Evolutionary conservation across 2,797 vertebrate genomes (phyloP).

Genomic region (Okamejei kenojei): DNA sequence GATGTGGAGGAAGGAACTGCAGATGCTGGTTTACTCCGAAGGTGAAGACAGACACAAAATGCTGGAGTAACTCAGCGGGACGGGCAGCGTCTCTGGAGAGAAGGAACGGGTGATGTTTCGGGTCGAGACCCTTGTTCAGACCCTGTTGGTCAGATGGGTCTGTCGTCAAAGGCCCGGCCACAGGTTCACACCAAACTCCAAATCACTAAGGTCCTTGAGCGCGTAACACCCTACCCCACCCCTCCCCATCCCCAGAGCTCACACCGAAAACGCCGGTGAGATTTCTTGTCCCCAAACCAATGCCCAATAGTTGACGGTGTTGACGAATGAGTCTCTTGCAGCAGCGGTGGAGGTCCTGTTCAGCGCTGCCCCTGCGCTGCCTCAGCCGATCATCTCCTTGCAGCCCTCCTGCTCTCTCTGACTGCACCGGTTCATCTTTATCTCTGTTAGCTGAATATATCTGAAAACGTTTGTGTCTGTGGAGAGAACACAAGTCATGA

Average conservation of each 20-base stretch:
- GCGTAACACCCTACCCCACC: background rate
- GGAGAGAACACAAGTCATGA: constrained; percentile 1
- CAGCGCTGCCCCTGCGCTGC: too few relatives aligned
- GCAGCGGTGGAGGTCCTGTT: background rate
- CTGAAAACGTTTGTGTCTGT: constrained; percentile 85
- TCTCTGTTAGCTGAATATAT: constrained; percentile 90
- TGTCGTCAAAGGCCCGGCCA: too few relatives aligned
- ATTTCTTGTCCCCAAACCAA: background rate
- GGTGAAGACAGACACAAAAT: too few relatives aligned
- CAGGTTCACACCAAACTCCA: background rate
- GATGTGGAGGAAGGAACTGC: too few relatives aligned
- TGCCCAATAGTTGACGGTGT: background rate
- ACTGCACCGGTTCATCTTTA: constrained; percentile 77
- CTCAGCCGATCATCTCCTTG: constrained; percentile 67
- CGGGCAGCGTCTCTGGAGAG: too few relatives aligned
- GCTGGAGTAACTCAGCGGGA: too few relatives aligned
- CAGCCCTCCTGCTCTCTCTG: constrained; percentile 67
- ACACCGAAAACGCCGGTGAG: background rate
- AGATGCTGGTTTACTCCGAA: too few relatives aligned
- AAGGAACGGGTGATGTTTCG: too few relatives aligned
- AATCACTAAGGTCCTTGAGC: background rate
- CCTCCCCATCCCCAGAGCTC: background rate
- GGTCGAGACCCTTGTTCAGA: too few relatives aligned
- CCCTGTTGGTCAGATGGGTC: too few relatives aligned
- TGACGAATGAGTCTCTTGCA: too few relatives aligned